Conservation (phyloP, 2,113 vertebrate genomes). For the Motacilla alba region DNA sequence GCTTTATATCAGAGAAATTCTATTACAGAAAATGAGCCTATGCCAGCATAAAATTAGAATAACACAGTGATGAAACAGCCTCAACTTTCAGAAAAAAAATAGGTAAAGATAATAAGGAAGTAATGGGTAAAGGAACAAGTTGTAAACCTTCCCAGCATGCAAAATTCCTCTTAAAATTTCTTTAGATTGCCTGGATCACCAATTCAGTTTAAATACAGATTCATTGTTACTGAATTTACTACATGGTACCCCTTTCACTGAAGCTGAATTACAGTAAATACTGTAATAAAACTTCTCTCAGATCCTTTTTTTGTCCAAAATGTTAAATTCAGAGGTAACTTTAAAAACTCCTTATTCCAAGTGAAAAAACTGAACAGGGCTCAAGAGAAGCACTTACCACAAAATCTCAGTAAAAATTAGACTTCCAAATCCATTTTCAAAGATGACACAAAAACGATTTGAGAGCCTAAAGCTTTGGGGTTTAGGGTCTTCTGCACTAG, state of each 20-base stretch:
- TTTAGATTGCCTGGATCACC: neutral
- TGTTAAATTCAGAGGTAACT: neutral
- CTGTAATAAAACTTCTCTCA: neutral
- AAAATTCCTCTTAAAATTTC: neutral
- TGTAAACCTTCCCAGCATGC: neutral
- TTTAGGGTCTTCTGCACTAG: neutral
- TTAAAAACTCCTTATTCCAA: neutral
- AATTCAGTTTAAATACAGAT: neutral
- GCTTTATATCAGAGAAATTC: constrained; percentile 11
- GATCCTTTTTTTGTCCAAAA: neutral
- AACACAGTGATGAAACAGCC: neutral
- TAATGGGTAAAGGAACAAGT: neutral
- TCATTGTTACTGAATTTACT: neutral
- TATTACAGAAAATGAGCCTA: constrained; percentile 1
- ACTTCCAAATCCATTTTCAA: neutral
- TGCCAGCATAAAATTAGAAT: constrained; percentile 5
- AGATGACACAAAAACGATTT: neutral
- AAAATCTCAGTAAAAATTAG: neutral
- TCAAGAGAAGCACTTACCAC: neutral
- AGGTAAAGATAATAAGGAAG: neutral
- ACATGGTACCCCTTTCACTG: neutral
- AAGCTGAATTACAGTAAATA: neutral
- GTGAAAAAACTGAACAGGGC: neutral
- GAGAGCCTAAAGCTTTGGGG: neutral
- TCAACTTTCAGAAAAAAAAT: neutral